A percentile compares a stretch with the other conserved stretches of the same genome.
Conservation (phyloP, 2,888 invertebrate genomes). For the Onthophagus sagittarius region DNA sequence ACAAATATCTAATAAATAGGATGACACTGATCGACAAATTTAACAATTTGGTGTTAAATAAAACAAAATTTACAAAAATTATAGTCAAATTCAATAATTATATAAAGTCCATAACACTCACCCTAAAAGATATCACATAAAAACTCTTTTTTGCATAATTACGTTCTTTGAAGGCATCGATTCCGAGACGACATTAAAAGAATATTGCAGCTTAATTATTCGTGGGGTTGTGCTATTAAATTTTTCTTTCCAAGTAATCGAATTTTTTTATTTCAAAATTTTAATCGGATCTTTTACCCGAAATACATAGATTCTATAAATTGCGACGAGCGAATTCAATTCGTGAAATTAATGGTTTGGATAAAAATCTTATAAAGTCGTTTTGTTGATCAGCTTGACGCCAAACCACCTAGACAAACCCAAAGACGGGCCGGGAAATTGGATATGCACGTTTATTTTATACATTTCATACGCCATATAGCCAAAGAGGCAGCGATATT, state of each 20-base stretch:
- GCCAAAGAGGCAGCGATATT: constrained; percentile 1
- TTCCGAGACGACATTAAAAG: background rate
- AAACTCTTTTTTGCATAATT: background rate
- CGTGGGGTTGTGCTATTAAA: background rate
- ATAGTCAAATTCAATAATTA: too few relatives aligned
- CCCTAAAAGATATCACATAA: background rate
- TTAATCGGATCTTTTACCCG: background rate
- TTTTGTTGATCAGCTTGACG: background rate
- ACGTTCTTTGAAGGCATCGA: background rate
- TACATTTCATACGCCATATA: background rate
- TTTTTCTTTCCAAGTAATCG: background rate
- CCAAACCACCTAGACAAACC: background rate
- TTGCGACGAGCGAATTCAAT: background rate
- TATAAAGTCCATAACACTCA: too few relatives aligned
- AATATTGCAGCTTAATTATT: background rate
- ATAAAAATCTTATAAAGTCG: background rate
- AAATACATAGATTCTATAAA: too few relatives aligned
- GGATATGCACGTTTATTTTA: constrained; percentile 6
- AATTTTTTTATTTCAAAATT: background rate
- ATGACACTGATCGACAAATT: too few relatives aligned
- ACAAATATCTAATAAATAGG: too few relatives aligned
- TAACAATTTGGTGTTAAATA: too few relatives aligned
- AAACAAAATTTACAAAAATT: too few relatives aligned
- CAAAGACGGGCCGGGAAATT: background rate
- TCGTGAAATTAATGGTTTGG: background rate